Conservation (phyloP, 1,140 invertebrate genomes). For the Saccostrea glomerata region DNA sequence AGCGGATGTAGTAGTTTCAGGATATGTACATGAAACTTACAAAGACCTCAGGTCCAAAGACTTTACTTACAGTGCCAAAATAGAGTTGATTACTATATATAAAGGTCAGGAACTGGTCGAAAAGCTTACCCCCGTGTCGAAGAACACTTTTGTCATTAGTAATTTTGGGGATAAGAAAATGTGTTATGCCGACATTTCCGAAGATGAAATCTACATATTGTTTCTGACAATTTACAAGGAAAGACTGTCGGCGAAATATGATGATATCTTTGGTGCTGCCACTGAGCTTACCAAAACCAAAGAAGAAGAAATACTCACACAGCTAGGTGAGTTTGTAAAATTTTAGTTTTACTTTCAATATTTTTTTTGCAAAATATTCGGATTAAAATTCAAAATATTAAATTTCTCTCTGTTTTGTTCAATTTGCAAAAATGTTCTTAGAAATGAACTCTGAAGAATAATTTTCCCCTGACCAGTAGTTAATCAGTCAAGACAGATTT, state of each 20-base stretch:
- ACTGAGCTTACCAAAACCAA: slow-evolving; percentile 66
- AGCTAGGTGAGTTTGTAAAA: slow-evolving; percentile 67
- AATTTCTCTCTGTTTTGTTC: neutral
- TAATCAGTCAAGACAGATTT: neutral
- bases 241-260: slow-evolving; percentile 76
- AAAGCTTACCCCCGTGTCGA: slow-evolving; percentile 52
- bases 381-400: neutral
- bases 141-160: slow-evolving; percentile 70
- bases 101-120: slow-evolving; percentile 68
- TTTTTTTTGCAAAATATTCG: neutral
- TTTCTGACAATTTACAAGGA: slow-evolving; percentile 75
- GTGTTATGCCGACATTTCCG: slow-evolving; percentile 75
- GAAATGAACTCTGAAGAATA: neutral
- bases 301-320: slow-evolving; percentile 67
- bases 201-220: slow-evolving; percentile 72
- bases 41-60: slow-evolving; percentile 66
- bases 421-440: neutral
- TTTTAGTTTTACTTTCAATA: neutral
- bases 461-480: slow-evolving; percentile 11
- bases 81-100: slow-evolving; percentile 68
- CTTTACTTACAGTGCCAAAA: slow-evolving; percentile 72
- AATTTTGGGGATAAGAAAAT: slow-evolving; percentile 77
- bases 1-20: slow-evolving; percentile 73
- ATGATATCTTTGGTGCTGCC: slow-evolving; percentile 77
- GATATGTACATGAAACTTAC: slow-evolving; percentile 66